These are phyloP conservation scores for Megalonaias nervosa DNA, from an alignment of 1,140 invertebrate species.

Conservation along the genomic window DNA sequence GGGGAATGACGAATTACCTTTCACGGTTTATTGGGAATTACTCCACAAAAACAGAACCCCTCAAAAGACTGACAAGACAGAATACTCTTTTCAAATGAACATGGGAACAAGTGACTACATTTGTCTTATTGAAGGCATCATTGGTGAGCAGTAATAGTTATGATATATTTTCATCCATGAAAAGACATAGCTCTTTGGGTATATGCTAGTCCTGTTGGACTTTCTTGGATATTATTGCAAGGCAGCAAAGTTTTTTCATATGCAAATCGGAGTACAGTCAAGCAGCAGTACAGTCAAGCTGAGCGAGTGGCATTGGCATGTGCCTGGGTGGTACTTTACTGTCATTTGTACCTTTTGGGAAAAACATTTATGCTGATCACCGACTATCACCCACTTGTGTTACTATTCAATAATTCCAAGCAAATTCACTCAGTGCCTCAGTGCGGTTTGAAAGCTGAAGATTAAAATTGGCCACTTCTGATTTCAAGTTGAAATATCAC, in stretches of 20 bases:
- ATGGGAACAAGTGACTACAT: conserved; percentile 18
- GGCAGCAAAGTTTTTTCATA: conserved; percentile 32
- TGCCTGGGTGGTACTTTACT: conserved; percentile 67
- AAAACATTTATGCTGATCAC: no score
- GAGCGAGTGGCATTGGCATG: conserved; percentile 71
- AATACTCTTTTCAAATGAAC: conserved; percentile 12
- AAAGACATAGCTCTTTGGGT: conserved; percentile 42
- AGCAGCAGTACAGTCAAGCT: conserved; percentile 66
- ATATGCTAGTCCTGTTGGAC: conserved; percentile 21
- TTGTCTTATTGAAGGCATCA: no score
- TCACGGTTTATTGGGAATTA: conserved; percentile 32
- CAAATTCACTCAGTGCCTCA: conserved; percentile 16
- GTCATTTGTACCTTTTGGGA: conserved; percentile 67
- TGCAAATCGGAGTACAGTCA: conserved; percentile 38
- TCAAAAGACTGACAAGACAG: conserved; percentile 17
- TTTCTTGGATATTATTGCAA: conserved; percentile 27
- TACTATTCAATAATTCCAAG: conserved; percentile 43
- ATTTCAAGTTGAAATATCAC: conserved; percentile 28
- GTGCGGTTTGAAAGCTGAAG: conserved; percentile 38
- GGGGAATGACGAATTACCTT: conserved; percentile 37
- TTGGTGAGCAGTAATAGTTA: no score
- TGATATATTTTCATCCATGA: conserved; percentile 46
- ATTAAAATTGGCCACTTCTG: conserved; percentile 27
- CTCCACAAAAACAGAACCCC: conserved; percentile 34
- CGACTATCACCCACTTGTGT: no score